Percentiles rank a stretch among this genome's conserved stretches.
Conservation (phyloP, 2,888 invertebrate species). For the Dorcus parallelipipedus region DNA sequence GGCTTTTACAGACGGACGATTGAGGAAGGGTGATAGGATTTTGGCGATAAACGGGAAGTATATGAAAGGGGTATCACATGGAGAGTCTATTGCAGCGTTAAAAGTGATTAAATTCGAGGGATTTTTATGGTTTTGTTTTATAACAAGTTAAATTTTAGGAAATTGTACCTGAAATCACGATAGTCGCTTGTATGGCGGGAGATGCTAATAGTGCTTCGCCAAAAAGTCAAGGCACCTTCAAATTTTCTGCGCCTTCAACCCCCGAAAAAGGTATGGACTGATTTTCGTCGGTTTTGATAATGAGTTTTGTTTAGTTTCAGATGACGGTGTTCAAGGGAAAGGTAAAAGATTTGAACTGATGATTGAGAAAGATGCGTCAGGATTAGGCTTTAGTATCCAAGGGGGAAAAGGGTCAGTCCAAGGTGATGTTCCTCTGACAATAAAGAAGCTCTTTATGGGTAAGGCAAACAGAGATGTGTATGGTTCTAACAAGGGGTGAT, state of each 20-base stretch:
- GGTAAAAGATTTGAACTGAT: constrained; percentile 39
- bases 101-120: constrained; percentile 57
- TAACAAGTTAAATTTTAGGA: constrained; percentile 27
- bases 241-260: too few relatives aligned
- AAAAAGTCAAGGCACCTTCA: background rate
- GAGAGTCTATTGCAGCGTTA: constrained; percentile 80
- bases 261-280: too few relatives aligned
- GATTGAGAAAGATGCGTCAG: constrained; percentile 76
- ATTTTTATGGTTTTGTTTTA: background rate
- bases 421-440: constrained; percentile 83
- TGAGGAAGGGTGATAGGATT: constrained; percentile 84
- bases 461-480: constrained; percentile 26
- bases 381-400: constrained; percentile 91
- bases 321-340: background rate
- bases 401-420: constrained; percentile 89
- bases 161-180: constrained; percentile 31
- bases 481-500: constrained; percentile 3
- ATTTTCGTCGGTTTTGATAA: too few relatives aligned
- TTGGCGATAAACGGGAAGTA: constrained; percentile 83
- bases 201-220: constrained; percentile 16
- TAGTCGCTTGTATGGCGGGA: constrained; percentile 28
- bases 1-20: constrained; percentile 80
- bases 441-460: constrained; percentile 95
- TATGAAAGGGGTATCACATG: constrained; percentile 80
- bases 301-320: too few relatives aligned